Conservation (phyloP, 92 coral and sea anemone species). For the Heteractis magnifica region DNA sequence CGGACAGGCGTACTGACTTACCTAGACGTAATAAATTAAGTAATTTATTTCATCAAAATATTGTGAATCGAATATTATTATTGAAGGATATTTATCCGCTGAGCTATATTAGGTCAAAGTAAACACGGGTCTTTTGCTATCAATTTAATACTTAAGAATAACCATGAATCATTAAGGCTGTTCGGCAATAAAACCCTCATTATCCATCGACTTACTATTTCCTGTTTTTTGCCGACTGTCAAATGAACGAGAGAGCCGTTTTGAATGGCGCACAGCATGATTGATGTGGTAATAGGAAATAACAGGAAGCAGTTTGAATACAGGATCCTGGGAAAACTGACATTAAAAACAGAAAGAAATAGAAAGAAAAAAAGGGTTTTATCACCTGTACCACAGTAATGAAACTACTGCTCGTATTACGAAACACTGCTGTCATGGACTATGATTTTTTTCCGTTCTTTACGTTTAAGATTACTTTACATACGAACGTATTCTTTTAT, state of each 20-base stretch:
- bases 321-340: not conserved
- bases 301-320: not conserved
- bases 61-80: too few species aligned
- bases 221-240: not conserved
- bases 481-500: not conserved
- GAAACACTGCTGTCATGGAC: not conserved
- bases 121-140: not conserved
- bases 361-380: not conserved
- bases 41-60: too few species aligned
- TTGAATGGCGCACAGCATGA: not conserved
- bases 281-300: not conserved
- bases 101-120: not conserved
- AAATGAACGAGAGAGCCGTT: not conserved
- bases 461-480: not conserved
- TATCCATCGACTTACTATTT: not conserved
- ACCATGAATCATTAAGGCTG: not conserved
- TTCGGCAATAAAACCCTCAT: not conserved
- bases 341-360: not conserved
- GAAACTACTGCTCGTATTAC: not conserved
- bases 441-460: not conserved
- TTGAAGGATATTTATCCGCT: not conserved
- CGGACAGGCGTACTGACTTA: too few species aligned
- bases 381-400: not conserved
- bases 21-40: too few species aligned
- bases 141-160: not conserved